Percentiles rank a stretch among this genome's conserved stretches.
These are phyloP conservation scores for Gari tellinella DNA, from an alignment of 2,888 invertebrate species.

Conservation along the genomic window DNA sequence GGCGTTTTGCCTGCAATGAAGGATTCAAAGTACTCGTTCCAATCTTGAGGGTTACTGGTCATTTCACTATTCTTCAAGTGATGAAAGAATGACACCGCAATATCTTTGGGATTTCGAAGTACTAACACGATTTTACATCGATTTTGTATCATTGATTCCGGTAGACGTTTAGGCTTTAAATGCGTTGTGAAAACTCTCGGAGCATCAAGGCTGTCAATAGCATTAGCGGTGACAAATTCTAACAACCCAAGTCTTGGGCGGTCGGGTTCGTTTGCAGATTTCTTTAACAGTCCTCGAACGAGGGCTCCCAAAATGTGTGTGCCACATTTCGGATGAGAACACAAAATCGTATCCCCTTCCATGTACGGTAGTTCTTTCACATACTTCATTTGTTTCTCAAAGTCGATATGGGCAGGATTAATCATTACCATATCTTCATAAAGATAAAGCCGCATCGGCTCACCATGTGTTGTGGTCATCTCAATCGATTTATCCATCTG, in stretches of 20 bases:
- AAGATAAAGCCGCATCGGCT: background rate
- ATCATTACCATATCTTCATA: background rate
- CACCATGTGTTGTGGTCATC: conserved; percentile 3
- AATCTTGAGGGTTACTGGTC: background rate
- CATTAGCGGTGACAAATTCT: background rate
- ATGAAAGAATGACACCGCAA: background rate
- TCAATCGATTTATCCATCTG: background rate
- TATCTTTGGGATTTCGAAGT: conserved; percentile 8
- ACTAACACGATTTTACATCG: conserved; percentile 3
- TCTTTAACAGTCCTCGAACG: background rate
- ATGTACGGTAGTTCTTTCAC: background rate
- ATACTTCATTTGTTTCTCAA: background rate
- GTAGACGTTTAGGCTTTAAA: background rate
- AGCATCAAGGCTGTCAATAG: background rate
- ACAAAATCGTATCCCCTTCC: background rate
- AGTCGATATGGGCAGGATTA: too few species aligned
- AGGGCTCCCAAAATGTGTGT: background rate
- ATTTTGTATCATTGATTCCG: background rate
- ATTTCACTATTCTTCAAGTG: background rate
- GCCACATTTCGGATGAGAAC: conserved; percentile 9
- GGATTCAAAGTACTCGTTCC: conserved; percentile 6
- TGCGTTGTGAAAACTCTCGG: conserved; percentile 1
- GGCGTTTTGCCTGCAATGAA: background rate
- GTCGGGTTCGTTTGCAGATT: background rate
- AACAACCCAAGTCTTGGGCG: background rate